A percentile compares a stretch with the other conserved stretches of the same genome.
phyloP scores from a whole-genome alignment of 1,140 invertebrate species.

The Leucophenga varia region DNA sequence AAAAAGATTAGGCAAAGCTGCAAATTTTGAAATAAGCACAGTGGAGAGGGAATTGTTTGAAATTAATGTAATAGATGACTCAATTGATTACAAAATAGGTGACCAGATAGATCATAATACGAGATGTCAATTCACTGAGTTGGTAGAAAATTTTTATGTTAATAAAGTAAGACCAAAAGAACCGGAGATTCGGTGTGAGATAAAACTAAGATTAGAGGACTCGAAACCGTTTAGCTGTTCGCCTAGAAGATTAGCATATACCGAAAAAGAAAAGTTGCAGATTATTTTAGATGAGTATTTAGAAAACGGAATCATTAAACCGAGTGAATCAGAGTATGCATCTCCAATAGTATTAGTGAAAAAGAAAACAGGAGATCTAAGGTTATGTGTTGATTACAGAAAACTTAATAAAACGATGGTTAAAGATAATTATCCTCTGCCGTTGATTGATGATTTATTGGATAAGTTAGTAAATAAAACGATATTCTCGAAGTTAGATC shows the following conservation, averaged over 20 bases:
- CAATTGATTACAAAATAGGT: neutral
- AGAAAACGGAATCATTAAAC: conserved; percentile 24
- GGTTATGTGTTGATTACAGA: conserved; percentile 29
- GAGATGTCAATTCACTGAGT: neutral
- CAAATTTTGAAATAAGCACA: neutral
- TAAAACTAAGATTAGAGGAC: conserved; percentile 15
- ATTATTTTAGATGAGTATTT: conserved; percentile 30
- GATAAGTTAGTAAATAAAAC: conserved; percentile 24
- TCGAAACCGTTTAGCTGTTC: conserved; percentile 22
- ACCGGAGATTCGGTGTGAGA: conserved; percentile 5
- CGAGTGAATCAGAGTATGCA: conserved; percentile 35
- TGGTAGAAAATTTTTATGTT: neutral
- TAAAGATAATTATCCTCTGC: conserved; percentile 38
- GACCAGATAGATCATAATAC: neutral
- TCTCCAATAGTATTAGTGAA: conserved; percentile 37
- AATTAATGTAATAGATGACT: neutral
- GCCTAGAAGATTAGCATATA: conserved; percentile 24
- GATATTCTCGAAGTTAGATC: conserved; percentile 37
- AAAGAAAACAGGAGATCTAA: conserved; percentile 28
- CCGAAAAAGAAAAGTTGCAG: conserved; percentile 23
- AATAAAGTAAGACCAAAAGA: neutral
- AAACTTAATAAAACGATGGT: conserved; percentile 24
- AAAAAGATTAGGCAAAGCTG: no score
- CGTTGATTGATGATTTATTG: conserved; percentile 44
- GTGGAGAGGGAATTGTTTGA: neutral